Evolutionary conservation across 2,888 invertebrate species (phyloP).

Genomic region (Patella caerulea): DNA sequence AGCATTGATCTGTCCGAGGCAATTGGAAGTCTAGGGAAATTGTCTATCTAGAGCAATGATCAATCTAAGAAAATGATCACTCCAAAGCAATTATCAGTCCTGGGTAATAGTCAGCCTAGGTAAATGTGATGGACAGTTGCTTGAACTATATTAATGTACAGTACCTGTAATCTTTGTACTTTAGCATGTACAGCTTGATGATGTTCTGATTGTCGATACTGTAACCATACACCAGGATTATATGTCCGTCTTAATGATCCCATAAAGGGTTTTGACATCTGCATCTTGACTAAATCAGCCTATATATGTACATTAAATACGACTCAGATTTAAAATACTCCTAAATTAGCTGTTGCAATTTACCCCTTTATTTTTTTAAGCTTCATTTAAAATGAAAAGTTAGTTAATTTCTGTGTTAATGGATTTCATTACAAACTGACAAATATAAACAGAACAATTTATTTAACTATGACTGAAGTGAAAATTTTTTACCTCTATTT

Average conservation of each 20-base stretch:
- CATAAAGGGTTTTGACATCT: constrained; percentile 88
- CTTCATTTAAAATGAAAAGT: too few relatives aligned
- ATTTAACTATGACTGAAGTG: neutral
- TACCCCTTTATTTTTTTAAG: too few relatives aligned
- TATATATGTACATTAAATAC: constrained; percentile 64
- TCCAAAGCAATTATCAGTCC: neutral
- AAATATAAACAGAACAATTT: too few relatives aligned
- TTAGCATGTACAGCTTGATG: constrained; percentile 80
- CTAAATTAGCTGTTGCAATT: too few relatives aligned
- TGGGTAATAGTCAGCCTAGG: neutral
- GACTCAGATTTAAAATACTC: too few relatives aligned
- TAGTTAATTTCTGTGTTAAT: too few relatives aligned
- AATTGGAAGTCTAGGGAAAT: too few relatives aligned
- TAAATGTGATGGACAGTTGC: neutral
- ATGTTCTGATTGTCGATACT: constrained; percentile 80
- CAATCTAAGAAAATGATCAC: neutral
- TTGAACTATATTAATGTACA: neutral
- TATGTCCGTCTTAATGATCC: constrained; percentile 83
- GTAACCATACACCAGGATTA: constrained; percentile 83
- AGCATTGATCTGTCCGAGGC: too few relatives aligned
- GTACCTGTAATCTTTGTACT: constrained; percentile 78
- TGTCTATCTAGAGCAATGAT: neutral
- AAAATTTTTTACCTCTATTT: constrained; percentile 75
- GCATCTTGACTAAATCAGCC: constrained; percentile 87
- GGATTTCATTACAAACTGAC: too few relatives aligned